Evolutionary conservation across 2,888 invertebrate species (phyloP), one percentile per base, ranked within the genome.

Genomic region (Spisula solida): DNA sequence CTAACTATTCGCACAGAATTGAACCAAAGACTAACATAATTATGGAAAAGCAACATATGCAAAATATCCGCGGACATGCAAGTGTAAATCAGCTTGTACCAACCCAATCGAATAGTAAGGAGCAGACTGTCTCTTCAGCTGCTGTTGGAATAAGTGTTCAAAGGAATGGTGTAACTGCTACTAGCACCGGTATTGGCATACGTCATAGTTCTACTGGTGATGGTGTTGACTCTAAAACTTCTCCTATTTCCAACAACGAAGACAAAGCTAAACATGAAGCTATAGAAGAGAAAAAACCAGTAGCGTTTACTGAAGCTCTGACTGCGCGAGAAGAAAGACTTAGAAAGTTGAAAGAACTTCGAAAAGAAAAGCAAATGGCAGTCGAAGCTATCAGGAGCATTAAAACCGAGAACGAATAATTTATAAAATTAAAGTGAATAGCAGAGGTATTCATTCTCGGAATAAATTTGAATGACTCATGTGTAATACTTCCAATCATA

Each of bases 291-390:
- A 70, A 75, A 75, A 78, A 88, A 25, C 60, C 88, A 12, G 12
- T 81, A 60, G 70, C 91, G 5, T 92, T 92, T 85, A 25, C 87
- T 10, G 91, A 91, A 51, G 90, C 79, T 16, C 60, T 86, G 8
- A 88, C 88, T 20, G 88, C 86, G 5, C 87, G 91, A 81, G 90
- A 92, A 56, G 91, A 92, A 56, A 78, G 87, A 29, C 51, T 92
- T 14, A 51, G 83, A 78, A 87, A 83, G 55, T 66, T 92, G 25
- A 92, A 90, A 85, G 90, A 87, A 66, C 87, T 90, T 5, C n/a
- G 88, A 4, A 90, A 88, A 60, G 90, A 92, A 82, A 87, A 82
- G 31, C 85, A 88, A 56, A 88, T 83, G 41, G 91, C 91, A 4
- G 88, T 92, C 14, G 91, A 92, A 56, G 87, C 88, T 34, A 56